Evolutionary conservation across 1,140 invertebrate species (phyloP), one percentile per base, ranked within the genome.

Genomic region (Aphelenchoides besseyi): DNA sequence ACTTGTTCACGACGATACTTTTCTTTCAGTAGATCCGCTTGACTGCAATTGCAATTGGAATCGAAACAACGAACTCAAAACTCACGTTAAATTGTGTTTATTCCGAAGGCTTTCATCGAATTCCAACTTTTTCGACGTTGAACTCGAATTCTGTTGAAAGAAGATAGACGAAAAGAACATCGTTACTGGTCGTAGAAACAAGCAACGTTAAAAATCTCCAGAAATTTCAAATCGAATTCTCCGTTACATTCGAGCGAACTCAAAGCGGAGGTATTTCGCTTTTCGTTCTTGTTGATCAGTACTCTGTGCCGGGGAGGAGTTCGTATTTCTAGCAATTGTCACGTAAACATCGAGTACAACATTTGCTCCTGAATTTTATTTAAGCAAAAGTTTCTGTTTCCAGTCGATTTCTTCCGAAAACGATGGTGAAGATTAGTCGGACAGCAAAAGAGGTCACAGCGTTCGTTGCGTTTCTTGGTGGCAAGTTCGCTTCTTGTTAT

Each of bases 21-120:
- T 37, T 53, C 29, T 59, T 71, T 71, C 23, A 71, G 41, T 29
- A 71, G 66, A 55, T 71, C 70, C 66, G 57, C 23, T 55, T 69
- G 68, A 37, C 68, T 69, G 41, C 41, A 48, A 48, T 48, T 23
- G 41, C 41, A 48, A 9, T n/a, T 41, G 33, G 48, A 61, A 0
- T 52, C 23, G 41, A 48, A 48, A 48, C 12, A 48, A 48, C 12
- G 23, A 48, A 23, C 41, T 48, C 23, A 23, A 48, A 48, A 48
- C 41, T 48, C 41, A 48, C 41, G 41, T 48, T 23, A 48, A 48
- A 48, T 48, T 48, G 12, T 48, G 12, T 23, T 48, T 48, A 12
- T 48, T 12, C 12, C 41, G 41, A 23, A 48, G 41, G 12, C 23
- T 48, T 23, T 48, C 41, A 23, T 48, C 41, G 41, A 48, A 48